Evolutionary conservation across 2,888 invertebrate species (phyloP), one percentile per base, ranked within the genome.

Genomic region (Furcula furcula): DNA sequence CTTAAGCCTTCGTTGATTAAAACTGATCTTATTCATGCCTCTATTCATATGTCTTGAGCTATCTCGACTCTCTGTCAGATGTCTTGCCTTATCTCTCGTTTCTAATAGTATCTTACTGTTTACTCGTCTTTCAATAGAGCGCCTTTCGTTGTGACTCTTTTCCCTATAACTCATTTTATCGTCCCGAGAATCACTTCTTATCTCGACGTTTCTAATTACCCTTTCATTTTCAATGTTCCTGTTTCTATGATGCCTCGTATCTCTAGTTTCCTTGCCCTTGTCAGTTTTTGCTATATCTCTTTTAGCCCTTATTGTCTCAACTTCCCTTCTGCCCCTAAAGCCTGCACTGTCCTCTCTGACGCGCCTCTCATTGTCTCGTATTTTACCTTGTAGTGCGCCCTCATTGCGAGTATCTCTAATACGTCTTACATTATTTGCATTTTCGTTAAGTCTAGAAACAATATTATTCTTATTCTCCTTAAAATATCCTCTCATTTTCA

Each of bases 201-300:
- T 29, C 16, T 21, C 15, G 10, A 23, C 22, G 14, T 31, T 37
- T 22, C 28, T 37, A 12, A 12, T 13, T 23, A 23, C 23, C 12
- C 28, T 14, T 27, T 2, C 11, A 12, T 9, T 15, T 27, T 7
- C 28, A 18, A 10, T 7, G 18, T 14, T 26, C 9, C 18, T 28
- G n/a, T n/a, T n/a, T n/a, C n/a, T n/a, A n/a, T n/a, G n/a, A n/a
- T n/a, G n/a, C n/a, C n/a, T n/a, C n/a, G n/a, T n/a, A n/a, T n/a
- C n/a, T n/a, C n/a, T n/a, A n/a, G n/a, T n/a, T n/a, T n/a, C n/a
- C n/a, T n/a, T n/a, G n/a, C n/a, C n/a, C n/a, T n/a, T n/a, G n/a
- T n/a, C n/a, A n/a, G n/a, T n/a, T n/a, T n/a, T n/a, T n/a, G n/a
- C n/a, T n/a, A n/a, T n/a, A n/a, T n/a, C n/a, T n/a, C n/a, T n/a